Percentiles rank a stretch among this genome's conserved stretches.
phyloP scores from a whole-genome alignment of 2,113 vertebrate genomes.

The Serilophus lunatus region DNA sequence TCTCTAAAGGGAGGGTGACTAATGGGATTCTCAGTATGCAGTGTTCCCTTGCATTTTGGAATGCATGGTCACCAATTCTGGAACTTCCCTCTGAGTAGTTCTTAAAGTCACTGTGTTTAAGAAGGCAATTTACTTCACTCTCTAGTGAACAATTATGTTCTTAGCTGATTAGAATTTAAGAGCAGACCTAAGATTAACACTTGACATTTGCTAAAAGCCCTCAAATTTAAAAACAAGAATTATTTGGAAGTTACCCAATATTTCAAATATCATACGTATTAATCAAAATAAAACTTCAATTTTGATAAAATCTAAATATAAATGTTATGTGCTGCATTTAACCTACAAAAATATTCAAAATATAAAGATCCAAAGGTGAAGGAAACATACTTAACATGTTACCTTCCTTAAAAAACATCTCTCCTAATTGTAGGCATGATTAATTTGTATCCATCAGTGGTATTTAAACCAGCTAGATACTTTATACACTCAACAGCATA shows the following conservation, averaged over 20 bases:
- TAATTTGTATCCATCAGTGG: neutral
- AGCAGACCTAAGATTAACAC: conserved; percentile 41
- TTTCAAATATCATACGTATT: conserved; percentile 14
- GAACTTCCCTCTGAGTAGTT: neutral
- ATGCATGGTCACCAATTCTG: neutral
- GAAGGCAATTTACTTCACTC: conserved; percentile 24
- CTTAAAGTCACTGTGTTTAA: neutral
- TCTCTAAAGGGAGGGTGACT: neutral
- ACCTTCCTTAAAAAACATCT: neutral
- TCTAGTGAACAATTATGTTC: conserved; percentile 50
- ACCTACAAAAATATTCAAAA: neutral
- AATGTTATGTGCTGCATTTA: neutral
- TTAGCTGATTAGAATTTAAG: conserved; percentile 55
- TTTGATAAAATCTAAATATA: neutral
- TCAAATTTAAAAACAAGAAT: conserved; percentile 23
- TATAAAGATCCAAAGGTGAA: neutral
- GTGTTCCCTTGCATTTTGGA: neutral
- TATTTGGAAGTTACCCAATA: conserved; percentile 19
- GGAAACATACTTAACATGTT: neutral
- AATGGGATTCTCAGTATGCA: neutral
- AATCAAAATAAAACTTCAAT: conserved; percentile 18
- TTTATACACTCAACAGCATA: neutral
- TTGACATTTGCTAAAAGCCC: conserved; percentile 61
- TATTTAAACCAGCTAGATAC: neutral
- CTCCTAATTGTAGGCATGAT: neutral